These are phyloP conservation scores for Brevimyrus niger DNA, from an alignment of 2,113 vertebrate species.

Conservation along the genomic window DNA sequence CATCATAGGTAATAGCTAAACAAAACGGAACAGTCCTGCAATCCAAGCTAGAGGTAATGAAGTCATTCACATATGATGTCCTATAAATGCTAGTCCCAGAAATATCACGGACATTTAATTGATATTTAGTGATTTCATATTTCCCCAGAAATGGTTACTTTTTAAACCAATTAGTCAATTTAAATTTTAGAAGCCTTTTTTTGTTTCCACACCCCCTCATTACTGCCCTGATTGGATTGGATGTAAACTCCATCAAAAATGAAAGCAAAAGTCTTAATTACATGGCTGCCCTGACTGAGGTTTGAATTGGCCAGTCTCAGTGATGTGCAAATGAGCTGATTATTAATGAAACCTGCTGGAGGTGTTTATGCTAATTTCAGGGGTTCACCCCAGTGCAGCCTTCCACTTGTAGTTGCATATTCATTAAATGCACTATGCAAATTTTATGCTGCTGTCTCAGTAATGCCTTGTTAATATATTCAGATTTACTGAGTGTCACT, in stretches of 20 bases:
- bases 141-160: neutral
- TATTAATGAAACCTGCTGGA: neutral
- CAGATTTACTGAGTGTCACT: constrained; percentile 1
- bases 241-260: neutral
- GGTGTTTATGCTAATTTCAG: neutral
- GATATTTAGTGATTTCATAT: neutral
- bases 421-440: constrained; percentile 4
- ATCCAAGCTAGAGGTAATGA: neutral
- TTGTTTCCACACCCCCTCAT: neutral
- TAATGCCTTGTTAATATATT: constrained; percentile 7
- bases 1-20: neutral
- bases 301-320: neutral
- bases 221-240: neutral
- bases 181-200: neutral
- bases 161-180: neutral
- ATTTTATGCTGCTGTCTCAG: neutral
- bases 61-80: neutral
- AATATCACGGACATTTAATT: neutral
- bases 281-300: neutral
- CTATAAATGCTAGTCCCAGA: neutral
- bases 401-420: neutral
- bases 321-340: neutral
- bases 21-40: neutral
- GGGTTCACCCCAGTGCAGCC: neutral
- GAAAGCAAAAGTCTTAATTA: neutral